Conservation (phyloP, 2,113 vertebrate species). For the Oreochromis aureus region DNA sequence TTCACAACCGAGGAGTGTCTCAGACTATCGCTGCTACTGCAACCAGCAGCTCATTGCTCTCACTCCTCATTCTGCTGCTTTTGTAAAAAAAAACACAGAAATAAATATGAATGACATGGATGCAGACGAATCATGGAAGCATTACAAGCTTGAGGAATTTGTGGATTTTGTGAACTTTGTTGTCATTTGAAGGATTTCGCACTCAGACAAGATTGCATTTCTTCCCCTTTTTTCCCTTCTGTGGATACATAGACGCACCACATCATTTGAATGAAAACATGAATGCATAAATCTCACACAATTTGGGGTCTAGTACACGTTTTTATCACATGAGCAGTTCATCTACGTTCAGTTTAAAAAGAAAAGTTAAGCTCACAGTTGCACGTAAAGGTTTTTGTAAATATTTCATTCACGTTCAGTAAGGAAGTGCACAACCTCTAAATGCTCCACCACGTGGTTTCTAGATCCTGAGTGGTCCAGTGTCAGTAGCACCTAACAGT, state of each 20-base stretch:
- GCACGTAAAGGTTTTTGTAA: constrained; percentile 21
- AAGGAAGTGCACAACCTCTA: neutral
- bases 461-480: constrained; percentile 29
- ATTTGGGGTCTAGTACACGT: neutral
- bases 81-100: constrained; percentile 1
- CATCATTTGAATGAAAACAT: neutral
- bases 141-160: constrained; percentile 59
- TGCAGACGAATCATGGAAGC: constrained; percentile 39
- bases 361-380: neutral
- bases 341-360: neutral
- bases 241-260: neutral
- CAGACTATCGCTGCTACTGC: neutral
- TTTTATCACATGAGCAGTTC: neutral
- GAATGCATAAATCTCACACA: neutral
- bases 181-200: constrained; percentile 55
- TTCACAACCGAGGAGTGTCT: constrained; percentile 6
- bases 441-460: constrained; percentile 2
- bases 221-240: neutral
- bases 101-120: neutral
- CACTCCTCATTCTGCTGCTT: constrained; percentile 54
- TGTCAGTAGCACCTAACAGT: constrained; percentile 39
- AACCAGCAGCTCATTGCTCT: constrained; percentile 9
- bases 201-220: neutral
- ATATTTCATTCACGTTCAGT: constrained; percentile 23
- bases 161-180: constrained; percentile 16